A percentile compares a stretch with the other conserved stretches of the same genome.
These are phyloP conservation scores for Trimorus sp. DNA, from an alignment of 2,888 invertebrate species.

Conservation along the genomic window DNA sequence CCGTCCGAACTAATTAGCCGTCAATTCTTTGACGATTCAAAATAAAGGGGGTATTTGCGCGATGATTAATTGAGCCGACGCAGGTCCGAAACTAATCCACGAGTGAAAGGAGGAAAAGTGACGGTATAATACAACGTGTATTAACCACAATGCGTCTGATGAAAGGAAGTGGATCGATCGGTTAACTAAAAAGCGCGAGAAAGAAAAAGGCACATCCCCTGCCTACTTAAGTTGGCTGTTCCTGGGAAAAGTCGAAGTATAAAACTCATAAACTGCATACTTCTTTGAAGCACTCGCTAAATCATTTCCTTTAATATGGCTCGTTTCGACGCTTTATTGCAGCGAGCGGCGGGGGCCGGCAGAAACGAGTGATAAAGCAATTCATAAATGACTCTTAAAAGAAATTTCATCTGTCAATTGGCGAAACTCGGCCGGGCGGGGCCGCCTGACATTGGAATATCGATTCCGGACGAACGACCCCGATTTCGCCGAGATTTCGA, in stretches of 20 bases:
- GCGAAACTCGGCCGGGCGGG: conserved; percentile 16
- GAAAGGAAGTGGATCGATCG: conserved; percentile 43
- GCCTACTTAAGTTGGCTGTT: conserved; percentile 34
- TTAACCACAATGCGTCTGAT: conserved; percentile 44
- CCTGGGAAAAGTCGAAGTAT: conserved; percentile 39
- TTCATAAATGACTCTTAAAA: conserved; percentile 39
- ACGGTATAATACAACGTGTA: conserved; percentile 27
- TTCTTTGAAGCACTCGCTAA: conserved; percentile 45
- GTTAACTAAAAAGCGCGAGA: conserved; percentile 20
- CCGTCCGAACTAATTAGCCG: neutral
- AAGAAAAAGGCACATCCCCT: conserved; percentile 24
- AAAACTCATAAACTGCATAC: conserved; percentile 47
- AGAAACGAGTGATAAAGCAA: conserved; percentile 34
- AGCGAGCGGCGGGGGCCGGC: neutral
- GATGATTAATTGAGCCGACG: conserved; percentile 32
- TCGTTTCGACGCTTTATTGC: conserved; percentile 51
- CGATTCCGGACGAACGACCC: conserved; percentile 16
- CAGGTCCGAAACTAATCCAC: conserved; percentile 7
- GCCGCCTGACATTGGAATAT: conserved; percentile 17
- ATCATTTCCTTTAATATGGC: conserved; percentile 49
- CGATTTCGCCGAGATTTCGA: neutral
- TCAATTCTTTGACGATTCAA: neutral
- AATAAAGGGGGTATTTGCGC: conserved; percentile 14
- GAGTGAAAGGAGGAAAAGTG: neutral
- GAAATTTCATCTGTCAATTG: conserved; percentile 39